Conservation (phyloP, 1,140 invertebrate species). For the Acyrthosiphon pisum region DNA sequence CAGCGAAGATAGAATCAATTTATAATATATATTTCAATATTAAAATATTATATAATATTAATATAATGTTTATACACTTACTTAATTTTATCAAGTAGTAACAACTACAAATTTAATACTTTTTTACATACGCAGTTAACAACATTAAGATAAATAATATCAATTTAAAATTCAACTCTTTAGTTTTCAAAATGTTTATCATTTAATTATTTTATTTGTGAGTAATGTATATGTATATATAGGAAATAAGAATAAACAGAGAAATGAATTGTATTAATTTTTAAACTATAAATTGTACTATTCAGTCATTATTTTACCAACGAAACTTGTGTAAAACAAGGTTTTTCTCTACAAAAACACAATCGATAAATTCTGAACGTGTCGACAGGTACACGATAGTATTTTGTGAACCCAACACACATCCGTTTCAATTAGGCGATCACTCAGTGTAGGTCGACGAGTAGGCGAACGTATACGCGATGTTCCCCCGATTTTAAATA, state of each 20-base stretch:
- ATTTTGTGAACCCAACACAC: constrained; percentile 15
- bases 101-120: background rate
- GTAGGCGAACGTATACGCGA: constrained; percentile 26
- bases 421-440: constrained; percentile 52
- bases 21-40: too few relatives aligned
- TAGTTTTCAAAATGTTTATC: background rate
- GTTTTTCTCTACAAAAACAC: constrained; percentile 7
- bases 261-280: background rate
- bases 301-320: background rate
- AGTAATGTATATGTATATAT: background rate
- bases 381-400: constrained; percentile 29
- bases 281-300: background rate
- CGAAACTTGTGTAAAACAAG: constrained; percentile 18
- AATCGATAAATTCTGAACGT: constrained; percentile 36
- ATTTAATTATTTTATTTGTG: background rate
- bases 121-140: background rate
- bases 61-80: too few relatives aligned
- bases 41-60: too few relatives aligned
- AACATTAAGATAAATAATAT: background rate
- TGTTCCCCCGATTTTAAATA: constrained; percentile 47
- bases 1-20: background rate
- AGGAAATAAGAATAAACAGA: background rate
- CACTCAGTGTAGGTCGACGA: constrained; percentile 44
- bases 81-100: too few relatives aligned
- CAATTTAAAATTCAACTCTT: background rate